phyloP scores from a whole-genome alignment of 2,797 vertebrate genomes.

The Gymnocypris eckloni region DNA sequence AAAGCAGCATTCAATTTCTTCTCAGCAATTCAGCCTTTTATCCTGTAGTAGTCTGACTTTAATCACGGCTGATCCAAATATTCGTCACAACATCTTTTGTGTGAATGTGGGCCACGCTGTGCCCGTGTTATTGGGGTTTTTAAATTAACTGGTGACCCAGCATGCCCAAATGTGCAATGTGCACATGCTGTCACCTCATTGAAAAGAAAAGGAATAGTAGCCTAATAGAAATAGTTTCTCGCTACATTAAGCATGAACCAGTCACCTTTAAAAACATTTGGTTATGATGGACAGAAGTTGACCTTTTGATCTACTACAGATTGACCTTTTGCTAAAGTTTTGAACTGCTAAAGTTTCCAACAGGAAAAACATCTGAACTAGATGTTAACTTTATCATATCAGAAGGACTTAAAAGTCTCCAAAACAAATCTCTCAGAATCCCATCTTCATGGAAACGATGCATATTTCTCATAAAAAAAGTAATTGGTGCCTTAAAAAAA shows the following conservation, averaged over 20 bases:
- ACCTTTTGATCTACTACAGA: not conserved
- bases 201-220: not conserved
- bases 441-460: not conserved
- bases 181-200: not conserved
- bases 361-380: not conserved
- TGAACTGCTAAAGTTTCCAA: not conserved
- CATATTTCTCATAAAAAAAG: not conserved
- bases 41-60: not conserved
- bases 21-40: not conserved
- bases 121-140: constrained; percentile 20
- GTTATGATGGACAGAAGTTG: not conserved
- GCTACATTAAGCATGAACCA: not conserved
- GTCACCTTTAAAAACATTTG: not conserved
- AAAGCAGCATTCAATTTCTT: not conserved
- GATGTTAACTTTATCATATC: not conserved
- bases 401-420: not conserved
- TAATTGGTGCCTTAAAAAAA: not conserved
- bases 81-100: constrained; percentile 2
- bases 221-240: not conserved
- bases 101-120: constrained; percentile 24
- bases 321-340: not conserved
- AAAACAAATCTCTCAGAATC: not conserved
- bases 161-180: constrained; percentile 1
- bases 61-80: constrained; percentile 26
- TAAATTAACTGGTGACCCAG: constrained; percentile 34